A percentile compares a stretch with the other conserved stretches of the same genome.
These are phyloP conservation scores for Ptychoptera albimana DNA, from an alignment of 2,888 invertebrate species.

Conservation along the genomic window DNA sequence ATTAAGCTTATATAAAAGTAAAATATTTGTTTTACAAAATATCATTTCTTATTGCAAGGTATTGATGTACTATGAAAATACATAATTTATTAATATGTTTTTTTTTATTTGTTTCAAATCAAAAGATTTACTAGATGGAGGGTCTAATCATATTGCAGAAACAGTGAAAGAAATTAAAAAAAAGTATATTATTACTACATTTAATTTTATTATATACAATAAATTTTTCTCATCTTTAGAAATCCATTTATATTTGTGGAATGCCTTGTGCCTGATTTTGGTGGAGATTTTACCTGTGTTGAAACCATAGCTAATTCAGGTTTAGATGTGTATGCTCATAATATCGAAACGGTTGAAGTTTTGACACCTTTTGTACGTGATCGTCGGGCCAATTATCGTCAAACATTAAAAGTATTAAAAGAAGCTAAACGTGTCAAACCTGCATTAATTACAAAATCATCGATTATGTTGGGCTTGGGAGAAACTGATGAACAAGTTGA, in stretches of 20 bases:
- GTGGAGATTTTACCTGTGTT: conserved; percentile 62
- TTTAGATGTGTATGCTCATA: conserved; percentile 95
- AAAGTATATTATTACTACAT: conserved; percentile 35
- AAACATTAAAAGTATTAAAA: conserved; percentile 69
- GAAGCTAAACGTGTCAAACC: conserved; percentile 69
- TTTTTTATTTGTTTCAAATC: conserved; percentile 10
- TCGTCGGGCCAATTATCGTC: conserved; percentile 78
- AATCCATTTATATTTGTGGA: conserved; percentile 83
- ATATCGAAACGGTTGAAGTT: conserved; percentile 90
- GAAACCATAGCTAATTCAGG: conserved; percentile 61
- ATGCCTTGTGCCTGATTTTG: conserved; percentile 92
- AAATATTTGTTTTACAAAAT: conserved; percentile 4
- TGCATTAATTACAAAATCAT: conserved; percentile 86
- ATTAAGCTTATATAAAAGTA: not conserved
- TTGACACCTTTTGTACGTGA: conserved; percentile 88
- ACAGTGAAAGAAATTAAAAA: conserved; percentile 77
- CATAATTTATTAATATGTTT: conserved; percentile 6
- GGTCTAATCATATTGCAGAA: conserved; percentile 82
- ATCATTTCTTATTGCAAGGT: not conserved
- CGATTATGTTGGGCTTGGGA: conserved; percentile 93
- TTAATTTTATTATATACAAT: conserved; percentile 1
- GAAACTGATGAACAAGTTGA: conserved; percentile 78
- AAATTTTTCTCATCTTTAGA: conserved; percentile 27
- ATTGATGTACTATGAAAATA: not conserved
- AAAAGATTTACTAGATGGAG: conserved; percentile 83